These are phyloP conservation scores for Madoqua kirkii DNA, from an alignment of 2,113 vertebrate species.

Conservation along the genomic window DNA sequence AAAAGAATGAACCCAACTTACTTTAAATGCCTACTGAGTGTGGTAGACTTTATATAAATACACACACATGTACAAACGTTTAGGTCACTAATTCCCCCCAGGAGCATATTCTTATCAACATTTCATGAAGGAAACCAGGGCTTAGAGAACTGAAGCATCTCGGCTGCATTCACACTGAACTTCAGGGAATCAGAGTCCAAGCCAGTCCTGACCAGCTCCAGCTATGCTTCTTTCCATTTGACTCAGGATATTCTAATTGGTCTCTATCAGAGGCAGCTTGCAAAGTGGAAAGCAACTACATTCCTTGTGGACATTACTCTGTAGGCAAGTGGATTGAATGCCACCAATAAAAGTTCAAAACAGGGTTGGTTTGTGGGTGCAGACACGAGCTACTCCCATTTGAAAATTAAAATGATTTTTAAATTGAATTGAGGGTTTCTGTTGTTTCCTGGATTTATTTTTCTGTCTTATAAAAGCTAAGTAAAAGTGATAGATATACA, in stretches of 20 bases:
- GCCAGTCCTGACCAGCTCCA: neutral
- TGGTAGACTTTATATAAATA: neutral
- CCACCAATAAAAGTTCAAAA: neutral
- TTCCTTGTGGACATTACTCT: neutral
- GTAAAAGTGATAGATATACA: neutral
- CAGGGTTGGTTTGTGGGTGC: neutral
- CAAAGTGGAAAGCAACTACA: neutral
- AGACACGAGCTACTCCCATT: neutral
- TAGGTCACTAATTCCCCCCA: neutral
- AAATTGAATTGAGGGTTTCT: neutral
- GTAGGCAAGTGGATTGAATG: neutral
- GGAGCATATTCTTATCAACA: neutral
- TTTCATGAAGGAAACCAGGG: neutral
- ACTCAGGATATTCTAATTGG: accelerated
- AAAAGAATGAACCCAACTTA: neutral
- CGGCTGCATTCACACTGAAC: neutral
- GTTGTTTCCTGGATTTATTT: neutral
- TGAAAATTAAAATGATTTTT: neutral
- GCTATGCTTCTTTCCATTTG: neutral
- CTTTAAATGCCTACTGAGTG: neutral
- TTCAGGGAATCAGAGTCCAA: too few species aligned
- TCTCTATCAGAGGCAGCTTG: neutral
- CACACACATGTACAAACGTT: neutral
- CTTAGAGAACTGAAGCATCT: neutral
- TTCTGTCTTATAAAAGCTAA: neutral